Percentiles rank a stretch among this genome's conserved stretches.
phyloP scores from a whole-genome alignment of 2,888 invertebrate species.

The Eupeodes luniger region DNA sequence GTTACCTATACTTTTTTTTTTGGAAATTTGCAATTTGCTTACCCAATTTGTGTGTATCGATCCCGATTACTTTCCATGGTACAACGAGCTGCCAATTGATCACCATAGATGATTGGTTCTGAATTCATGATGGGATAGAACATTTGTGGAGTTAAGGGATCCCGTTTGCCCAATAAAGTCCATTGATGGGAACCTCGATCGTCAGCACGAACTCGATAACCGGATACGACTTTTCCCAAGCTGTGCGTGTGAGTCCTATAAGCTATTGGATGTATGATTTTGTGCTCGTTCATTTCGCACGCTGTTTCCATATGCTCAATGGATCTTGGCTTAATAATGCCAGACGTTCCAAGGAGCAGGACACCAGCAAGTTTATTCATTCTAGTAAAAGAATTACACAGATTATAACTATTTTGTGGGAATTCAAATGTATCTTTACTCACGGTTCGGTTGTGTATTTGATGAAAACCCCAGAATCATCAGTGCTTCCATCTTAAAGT shows the following conservation, averaged over 20 bases:
- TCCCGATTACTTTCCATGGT: slow-evolving; percentile 92
- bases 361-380: slow-evolving; percentile 96
- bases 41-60: slow-evolving; percentile 90
- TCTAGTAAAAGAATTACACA: slow-evolving; percentile 84
- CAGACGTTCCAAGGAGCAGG: slow-evolving; percentile 94
- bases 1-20: not conserved
- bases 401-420: not conserved
- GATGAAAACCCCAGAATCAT: slow-evolving; percentile 93
- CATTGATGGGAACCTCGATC: slow-evolving; percentile 88
- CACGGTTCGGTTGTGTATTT: slow-evolving; percentile 90
- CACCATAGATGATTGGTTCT: slow-evolving; percentile 88
- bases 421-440: slow-evolving; percentile 81
- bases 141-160: slow-evolving; percentile 96
- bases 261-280: slow-evolving; percentile 96
- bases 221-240: slow-evolving; percentile 93
- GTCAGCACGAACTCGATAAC: slow-evolving; percentile 89
- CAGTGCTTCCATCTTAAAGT: slow-evolving; percentile 90
- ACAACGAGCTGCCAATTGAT: slow-evolving; percentile 94
- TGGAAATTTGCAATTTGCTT: slow-evolving; percentile 79
- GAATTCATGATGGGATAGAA: slow-evolving; percentile 92
- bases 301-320: slow-evolving; percentile 96
- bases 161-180: slow-evolving; percentile 92
- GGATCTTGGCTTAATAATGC: slow-evolving; percentile 88
- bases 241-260: slow-evolving; percentile 97
- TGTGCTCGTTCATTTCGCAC: slow-evolving; percentile 91